These are phyloP conservation scores for Todus mexicanus DNA, from an alignment of 2,797 vertebrate species.

Conservation along the genomic window DNA sequence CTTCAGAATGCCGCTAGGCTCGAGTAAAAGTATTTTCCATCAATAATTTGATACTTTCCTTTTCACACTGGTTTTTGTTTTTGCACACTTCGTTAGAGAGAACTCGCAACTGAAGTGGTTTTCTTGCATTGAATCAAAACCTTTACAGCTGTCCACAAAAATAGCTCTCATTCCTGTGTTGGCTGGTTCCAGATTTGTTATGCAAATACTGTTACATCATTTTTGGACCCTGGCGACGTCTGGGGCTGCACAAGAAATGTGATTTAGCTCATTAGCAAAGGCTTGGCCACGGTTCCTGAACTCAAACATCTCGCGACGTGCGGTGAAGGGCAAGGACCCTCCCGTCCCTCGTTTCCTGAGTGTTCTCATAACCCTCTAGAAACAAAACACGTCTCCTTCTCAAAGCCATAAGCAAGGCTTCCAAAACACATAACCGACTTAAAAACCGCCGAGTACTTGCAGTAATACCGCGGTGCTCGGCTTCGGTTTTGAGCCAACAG, in stretches of 20 bases:
- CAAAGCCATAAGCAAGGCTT: background rate
- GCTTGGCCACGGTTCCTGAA: background rate
- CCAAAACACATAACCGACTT: background rate
- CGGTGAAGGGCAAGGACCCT: background rate
- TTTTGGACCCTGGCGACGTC: background rate
- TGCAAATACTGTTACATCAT: background rate
- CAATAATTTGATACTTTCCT: background rate
- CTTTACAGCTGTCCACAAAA: background rate
- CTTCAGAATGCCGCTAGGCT: background rate
- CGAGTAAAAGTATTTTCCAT: background rate
- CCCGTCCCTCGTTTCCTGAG: background rate
- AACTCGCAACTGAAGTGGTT: background rate
- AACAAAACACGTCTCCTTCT: background rate
- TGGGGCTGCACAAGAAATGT: background rate
- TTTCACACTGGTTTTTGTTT: background rate
- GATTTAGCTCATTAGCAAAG: background rate
- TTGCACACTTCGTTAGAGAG: background rate
- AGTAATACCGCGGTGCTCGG: background rate
- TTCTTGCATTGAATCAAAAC: background rate
- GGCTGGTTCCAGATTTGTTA: slow-evolving; percentile 8
- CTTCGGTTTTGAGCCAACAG: accelerated
- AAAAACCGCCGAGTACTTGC: background rate
- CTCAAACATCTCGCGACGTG: background rate
- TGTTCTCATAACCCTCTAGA: background rate
- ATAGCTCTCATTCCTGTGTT: background rate